Evolutionary conservation across 2,113 vertebrate genomes (phyloP), one percentile per base, ranked within the genome.

Genomic region (Callithrix jacchus): DNA sequence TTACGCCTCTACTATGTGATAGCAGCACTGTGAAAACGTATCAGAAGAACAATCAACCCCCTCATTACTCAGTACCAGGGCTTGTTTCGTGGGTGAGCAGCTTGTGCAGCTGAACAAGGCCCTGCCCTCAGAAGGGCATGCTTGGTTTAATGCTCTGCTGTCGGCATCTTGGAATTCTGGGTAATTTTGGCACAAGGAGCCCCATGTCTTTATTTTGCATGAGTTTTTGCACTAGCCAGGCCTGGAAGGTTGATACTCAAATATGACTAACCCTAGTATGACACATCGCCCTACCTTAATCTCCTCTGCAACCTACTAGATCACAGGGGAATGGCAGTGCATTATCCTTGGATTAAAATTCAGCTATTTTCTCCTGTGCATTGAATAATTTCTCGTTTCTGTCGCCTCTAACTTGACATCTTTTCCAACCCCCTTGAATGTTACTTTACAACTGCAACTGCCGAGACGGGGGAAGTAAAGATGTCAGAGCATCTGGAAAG

Each of bases 31-130:
- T 37, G 35, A 74, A 82, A 77, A 88, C 49, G 80, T 17, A 17
- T 71, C 73, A 58, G 47, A 83, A 90, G 27, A 71, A 56, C 14
- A 42, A 32, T 37, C 2, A 3, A 6, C 5, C n/a, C 13, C 47
- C 0, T 89, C 71, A 77, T 9, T 45, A 66, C 17, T 32, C 35
- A 27, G 10, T 7, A 20, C 40, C 66, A 42, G 58, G 5, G 6
- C 2, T 4, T 25, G 37, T 14, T 56, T 73, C 35, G 6, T 1
- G 14, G 7, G 6, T 71, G 1, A 30, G 9, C 17, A 47, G 5
- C n/a, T 8, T 12, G 20, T 5, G 37, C 18, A 37, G 25, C 17
- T 54, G n/a, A 61, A 25, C 13, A 10, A 54, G 21, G 17, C 27
- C 66, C 56, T 37, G 47, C 2, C 9, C 30, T 25, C 30, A 23